Percentiles rank a stretch among this genome's conserved stretches.
These are phyloP conservation scores for Oscheius myriophilus DNA, from an alignment of 2,888 invertebrate species.

Conservation along the genomic window DNA sequence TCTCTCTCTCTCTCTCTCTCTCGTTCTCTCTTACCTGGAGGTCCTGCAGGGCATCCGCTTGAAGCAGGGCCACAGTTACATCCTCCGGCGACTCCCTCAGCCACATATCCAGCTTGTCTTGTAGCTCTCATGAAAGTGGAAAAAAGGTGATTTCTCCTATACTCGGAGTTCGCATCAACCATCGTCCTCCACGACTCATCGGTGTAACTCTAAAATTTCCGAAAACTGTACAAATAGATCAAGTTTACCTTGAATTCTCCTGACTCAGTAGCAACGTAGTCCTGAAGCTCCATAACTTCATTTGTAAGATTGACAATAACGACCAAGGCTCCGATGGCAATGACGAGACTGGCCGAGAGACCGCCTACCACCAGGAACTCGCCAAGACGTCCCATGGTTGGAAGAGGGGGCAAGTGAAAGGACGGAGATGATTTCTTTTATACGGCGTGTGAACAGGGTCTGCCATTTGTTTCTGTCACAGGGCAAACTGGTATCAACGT, in stretches of 20 bases:
- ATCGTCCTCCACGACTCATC: slow-evolving; percentile 19
- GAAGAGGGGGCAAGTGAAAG: too few species aligned
- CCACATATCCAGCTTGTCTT: slow-evolving; percentile 14
- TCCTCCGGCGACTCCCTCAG: slow-evolving; percentile 2
- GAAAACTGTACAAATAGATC: neutral
- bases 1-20: neutral
- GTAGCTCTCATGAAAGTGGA: slow-evolving; percentile 1
- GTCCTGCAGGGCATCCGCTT: slow-evolving; percentile 16
- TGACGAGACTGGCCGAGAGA: slow-evolving; percentile 8
- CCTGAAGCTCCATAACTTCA: slow-evolving; percentile 21
- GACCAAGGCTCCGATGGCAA: slow-evolving; percentile 9
- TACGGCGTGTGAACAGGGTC: too few species aligned
- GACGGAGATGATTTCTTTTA: too few species aligned
- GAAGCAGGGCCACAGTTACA: slow-evolving; percentile 16
- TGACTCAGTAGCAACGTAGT: slow-evolving; percentile 5
- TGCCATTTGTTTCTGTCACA: too few species aligned
- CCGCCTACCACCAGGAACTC: slow-evolving; percentile 17
- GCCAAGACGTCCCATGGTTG: slow-evolving; percentile 20
- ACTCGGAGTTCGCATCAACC: slow-evolving; percentile 3
- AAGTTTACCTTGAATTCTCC: slow-evolving; percentile 10
- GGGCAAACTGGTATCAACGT: too few species aligned
- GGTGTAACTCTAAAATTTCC: neutral
- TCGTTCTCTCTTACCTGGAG: neutral
- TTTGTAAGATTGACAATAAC: slow-evolving; percentile 12
- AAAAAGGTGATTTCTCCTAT: slow-evolving; percentile 8